A percentile compares a stretch with the other conserved stretches of the same genome.
These are phyloP conservation scores for Sitta europaea DNA, from an alignment of 2,113 vertebrate genomes.

Conservation along the genomic window DNA sequence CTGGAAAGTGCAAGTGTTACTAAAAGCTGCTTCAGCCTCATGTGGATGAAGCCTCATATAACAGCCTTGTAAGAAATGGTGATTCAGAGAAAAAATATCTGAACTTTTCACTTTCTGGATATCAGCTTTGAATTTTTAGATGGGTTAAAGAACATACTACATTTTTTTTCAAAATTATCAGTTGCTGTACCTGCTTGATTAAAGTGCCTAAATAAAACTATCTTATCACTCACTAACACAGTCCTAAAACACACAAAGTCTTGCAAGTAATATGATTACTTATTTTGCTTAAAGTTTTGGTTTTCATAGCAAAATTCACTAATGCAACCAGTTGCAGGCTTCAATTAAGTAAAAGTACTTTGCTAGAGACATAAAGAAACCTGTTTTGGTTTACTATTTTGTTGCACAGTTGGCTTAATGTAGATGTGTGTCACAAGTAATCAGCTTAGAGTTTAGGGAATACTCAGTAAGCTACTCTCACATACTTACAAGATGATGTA, in stretches of 20 bases:
- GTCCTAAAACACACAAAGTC: neutral
- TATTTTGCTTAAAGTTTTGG: neutral
- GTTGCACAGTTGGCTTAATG: neutral
- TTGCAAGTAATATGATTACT: neutral
- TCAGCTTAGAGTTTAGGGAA: neutral
- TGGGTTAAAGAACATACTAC: neutral
- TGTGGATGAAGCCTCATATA: neutral
- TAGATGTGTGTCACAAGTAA: neutral
- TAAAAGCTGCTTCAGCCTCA: neutral
- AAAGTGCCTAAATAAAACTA: neutral
- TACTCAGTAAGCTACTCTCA: neutral
- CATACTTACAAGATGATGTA: neutral
- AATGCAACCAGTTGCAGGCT: neutral
- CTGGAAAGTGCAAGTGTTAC: neutral
- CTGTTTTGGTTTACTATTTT: neutral
- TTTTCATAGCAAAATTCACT: neutral
- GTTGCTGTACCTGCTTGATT: neutral
- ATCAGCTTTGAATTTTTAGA: neutral
- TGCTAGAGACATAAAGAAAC: neutral
- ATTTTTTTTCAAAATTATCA: neutral
- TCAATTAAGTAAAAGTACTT: neutral
- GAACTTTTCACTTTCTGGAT: neutral
- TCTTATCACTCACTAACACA: neutral
- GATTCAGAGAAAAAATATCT: neutral
- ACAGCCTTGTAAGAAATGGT: neutral